Evolutionary conservation across 2,113 vertebrate species (phyloP).

Genomic region (Caloenas nicobarica): DNA sequence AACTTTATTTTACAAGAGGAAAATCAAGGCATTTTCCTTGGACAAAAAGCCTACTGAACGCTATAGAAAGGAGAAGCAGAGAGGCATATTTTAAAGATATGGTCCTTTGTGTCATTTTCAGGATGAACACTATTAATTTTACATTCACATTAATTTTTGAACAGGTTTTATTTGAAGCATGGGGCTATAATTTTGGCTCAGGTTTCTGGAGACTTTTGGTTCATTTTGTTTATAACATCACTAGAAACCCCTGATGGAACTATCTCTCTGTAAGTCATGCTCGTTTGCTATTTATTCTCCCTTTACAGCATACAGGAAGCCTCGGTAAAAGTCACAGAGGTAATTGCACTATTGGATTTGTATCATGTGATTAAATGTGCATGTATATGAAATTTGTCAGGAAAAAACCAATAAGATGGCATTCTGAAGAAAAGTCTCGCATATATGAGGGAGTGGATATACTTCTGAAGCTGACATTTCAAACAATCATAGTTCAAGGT

Average conservation of each 20-base stretch:
- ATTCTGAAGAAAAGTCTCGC: neutral
- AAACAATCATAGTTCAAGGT: neutral
- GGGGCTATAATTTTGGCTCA: neutral
- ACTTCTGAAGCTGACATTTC: neutral
- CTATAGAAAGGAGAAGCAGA: neutral
- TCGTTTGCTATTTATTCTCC: neutral
- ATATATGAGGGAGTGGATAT: neutral
- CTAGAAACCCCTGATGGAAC: neutral
- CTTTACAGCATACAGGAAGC: neutral
- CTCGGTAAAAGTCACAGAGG: neutral
- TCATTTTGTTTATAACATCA: neutral
- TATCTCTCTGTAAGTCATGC: neutral
- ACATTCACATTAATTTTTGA: neutral
- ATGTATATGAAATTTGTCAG: neutral
- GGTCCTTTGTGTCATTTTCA: accelerated
- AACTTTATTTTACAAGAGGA: neutral
- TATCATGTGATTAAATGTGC: neutral
- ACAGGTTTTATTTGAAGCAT: neutral
- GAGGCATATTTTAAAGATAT: neutral
- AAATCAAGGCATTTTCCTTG: neutral
- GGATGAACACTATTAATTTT: neutral
- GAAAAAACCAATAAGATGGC: neutral
- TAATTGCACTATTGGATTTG: neutral
- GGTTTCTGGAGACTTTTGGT: neutral
- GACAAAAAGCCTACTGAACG: neutral